Evolutionary conservation across 1,140 invertebrate species (phyloP).

Genomic region (Maniola jurtina): DNA sequence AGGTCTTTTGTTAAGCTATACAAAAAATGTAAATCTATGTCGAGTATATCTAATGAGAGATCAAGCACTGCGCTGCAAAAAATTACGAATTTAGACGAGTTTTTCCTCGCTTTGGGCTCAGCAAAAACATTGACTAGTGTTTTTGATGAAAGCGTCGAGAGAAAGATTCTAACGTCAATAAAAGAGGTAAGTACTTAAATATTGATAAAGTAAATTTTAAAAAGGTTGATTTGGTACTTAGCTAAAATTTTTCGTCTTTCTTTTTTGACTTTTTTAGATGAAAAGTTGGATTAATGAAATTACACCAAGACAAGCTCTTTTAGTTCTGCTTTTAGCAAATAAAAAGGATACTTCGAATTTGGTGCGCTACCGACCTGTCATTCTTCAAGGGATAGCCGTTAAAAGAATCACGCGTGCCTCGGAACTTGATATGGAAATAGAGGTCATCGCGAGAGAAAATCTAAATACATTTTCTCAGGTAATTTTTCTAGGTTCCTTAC

Average conservation of each 20-base stretch:
- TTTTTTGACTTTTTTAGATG: slow-evolving; percentile 51
- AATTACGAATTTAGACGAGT: slow-evolving; percentile 58
- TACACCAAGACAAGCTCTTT: slow-evolving; percentile 54
- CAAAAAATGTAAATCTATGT: slow-evolving; percentile 62
- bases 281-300: slow-evolving; percentile 61
- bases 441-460: slow-evolving; percentile 67
- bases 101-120: slow-evolving; percentile 53
- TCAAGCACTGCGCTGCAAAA: slow-evolving; percentile 43
- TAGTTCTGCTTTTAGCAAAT: slow-evolving; percentile 58
- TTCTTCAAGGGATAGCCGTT: slow-evolving; percentile 65
- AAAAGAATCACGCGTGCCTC: slow-evolving; percentile 59
- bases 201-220: not conserved
- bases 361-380: slow-evolving; percentile 47
- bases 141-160: slow-evolving; percentile 50
- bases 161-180: slow-evolving; percentile 33
- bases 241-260: not conserved
- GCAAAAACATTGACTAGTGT: slow-evolving; percentile 36
- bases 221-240: not conserved
- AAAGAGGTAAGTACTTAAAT: slow-evolving; percentile 14
- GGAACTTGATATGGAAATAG: slow-evolving; percentile 69
- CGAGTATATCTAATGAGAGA: slow-evolving; percentile 42
- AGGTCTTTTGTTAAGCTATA: slow-evolving; percentile 50
- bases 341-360: slow-evolving; percentile 65
- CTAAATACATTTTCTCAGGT: slow-evolving; percentile 51
- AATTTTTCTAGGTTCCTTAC: not conserved